Conservation (phyloP, 2,113 vertebrate species). For the Lagopus muta region DNA sequence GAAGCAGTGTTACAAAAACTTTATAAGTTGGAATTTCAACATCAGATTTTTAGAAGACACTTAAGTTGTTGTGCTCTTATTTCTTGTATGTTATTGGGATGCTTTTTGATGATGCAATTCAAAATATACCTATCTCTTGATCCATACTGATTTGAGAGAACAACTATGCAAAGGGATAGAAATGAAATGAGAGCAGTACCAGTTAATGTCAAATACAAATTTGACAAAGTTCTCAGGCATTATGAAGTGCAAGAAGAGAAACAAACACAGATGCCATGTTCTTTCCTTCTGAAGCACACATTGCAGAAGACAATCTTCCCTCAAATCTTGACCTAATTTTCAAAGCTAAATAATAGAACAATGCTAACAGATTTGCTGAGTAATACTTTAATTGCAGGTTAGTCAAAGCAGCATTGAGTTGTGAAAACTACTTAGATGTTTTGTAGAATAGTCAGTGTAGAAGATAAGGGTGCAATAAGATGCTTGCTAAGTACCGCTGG, state of each 20-base stretch:
- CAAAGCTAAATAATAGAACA: neutral
- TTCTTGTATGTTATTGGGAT: neutral
- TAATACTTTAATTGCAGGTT: neutral
- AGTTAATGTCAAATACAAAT: neutral
- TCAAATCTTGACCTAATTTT: neutral
- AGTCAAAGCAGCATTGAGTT: neutral
- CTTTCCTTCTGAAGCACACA: neutral
- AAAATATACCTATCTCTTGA: neutral
- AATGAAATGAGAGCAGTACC: neutral
- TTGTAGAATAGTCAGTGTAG: neutral
- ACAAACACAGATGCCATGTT: neutral
- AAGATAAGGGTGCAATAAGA: neutral
- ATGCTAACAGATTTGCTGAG: neutral
- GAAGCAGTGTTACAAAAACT: neutral
- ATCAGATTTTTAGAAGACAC: neutral
- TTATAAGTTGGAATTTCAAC: neutral
- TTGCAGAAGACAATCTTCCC: neutral
- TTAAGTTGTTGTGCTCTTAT: neutral
- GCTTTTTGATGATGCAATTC: neutral
- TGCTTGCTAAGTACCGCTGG: neutral
- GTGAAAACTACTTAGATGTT: neutral
- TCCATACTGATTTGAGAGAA: neutral
- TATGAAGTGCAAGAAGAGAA: neutral
- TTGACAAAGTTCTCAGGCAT: neutral
- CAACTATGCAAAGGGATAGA: neutral